Evolutionary conservation across 64 coral and sea anemone species (phyloP).

Genomic region (Dendrophyllia cribrosa): DNA sequence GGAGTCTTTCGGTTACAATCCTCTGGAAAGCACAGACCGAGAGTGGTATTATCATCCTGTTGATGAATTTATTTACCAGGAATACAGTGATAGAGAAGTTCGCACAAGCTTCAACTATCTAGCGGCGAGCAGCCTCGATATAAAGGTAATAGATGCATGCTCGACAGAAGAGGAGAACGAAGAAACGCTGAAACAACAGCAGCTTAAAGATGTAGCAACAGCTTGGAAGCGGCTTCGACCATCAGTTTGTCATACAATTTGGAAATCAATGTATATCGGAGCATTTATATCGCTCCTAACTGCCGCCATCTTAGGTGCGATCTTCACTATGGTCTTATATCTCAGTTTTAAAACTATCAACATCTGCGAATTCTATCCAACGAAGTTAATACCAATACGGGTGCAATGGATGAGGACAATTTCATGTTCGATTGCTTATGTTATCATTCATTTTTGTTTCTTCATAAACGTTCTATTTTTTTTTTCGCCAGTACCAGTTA

Average conservation of each 20-base stretch:
- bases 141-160: neutral
- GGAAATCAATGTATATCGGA: neutral
- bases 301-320: neutral
- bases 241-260: neutral
- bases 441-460: neutral
- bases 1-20: neutral
- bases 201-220: neutral
- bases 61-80: conserved; percentile 10
- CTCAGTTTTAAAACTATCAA: neutral
- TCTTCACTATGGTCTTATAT: neutral
- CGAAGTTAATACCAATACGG: neutral
- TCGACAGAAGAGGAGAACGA: neutral
- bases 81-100: conserved; percentile 5
- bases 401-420: neutral
- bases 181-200: neutral
- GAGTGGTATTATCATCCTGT: neutral
- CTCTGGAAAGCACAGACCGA: neutral
- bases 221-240: neutral
- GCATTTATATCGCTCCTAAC: neutral
- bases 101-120: neutral
- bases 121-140: neutral
- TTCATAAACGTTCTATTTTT: neutral
- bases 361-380: neutral
- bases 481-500: neutral
- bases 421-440: neutral